These are phyloP conservation scores for Lasioglossum vierecki DNA, from an alignment of 2,888 invertebrate genomes.

Conservation along the genomic window DNA sequence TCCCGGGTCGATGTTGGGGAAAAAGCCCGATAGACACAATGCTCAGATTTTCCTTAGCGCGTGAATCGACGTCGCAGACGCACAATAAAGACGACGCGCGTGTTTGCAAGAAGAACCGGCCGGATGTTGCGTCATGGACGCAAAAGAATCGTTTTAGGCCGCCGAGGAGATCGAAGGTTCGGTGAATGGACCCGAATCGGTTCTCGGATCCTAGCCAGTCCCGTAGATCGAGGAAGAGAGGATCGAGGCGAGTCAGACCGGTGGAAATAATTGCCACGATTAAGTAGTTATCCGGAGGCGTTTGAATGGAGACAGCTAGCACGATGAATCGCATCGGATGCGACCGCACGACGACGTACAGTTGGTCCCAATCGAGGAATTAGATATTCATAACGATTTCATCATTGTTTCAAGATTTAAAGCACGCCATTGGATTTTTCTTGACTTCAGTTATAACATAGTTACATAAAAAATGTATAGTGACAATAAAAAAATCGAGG, in stretches of 20 bases:
- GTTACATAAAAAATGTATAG: too few species aligned
- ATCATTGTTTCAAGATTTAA: too few species aligned
- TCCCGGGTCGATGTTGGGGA: not conserved
- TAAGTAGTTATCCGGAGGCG: not conserved
- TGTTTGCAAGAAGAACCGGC: slow-evolving; percentile 30
- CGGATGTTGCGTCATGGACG: slow-evolving; percentile 67
- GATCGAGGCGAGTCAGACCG: not conserved
- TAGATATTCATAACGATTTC: too few species aligned
- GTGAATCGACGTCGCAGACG: slow-evolving; percentile 19
- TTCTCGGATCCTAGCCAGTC: not conserved
- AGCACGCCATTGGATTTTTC: too few species aligned
- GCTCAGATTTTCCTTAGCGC: slow-evolving; percentile 43
- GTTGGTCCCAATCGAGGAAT: too few species aligned
- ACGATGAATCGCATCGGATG: slow-evolving; percentile 20
- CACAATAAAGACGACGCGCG: slow-evolving; percentile 42
- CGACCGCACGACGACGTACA: not conserved
- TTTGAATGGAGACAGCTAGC: not conserved
- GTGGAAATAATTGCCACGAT: slow-evolving; percentile 28
- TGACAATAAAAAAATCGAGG: too few species aligned
- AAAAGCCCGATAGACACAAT: slow-evolving; percentile 37
- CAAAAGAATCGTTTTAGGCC: slow-evolving; percentile 56
- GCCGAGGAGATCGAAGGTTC: slow-evolving; percentile 34
- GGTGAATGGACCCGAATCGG: slow-evolving; percentile 14
- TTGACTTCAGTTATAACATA: too few species aligned
- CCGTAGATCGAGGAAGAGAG: not conserved